Evolutionary conservation across 2,113 vertebrate genomes (phyloP).

Genomic region (Ammodytes marinus): DNA sequence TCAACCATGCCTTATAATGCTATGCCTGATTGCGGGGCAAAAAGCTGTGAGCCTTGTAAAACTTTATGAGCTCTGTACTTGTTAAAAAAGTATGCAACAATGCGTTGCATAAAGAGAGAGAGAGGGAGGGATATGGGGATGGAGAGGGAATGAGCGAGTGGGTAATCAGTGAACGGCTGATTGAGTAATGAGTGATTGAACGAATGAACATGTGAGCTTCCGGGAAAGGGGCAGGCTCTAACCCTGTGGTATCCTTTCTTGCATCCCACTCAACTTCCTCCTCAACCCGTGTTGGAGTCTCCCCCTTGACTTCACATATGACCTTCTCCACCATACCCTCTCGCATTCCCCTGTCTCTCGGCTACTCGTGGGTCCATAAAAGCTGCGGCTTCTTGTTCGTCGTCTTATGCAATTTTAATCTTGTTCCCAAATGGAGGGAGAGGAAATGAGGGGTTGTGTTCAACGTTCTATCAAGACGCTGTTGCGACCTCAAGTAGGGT

Average conservation of each 20-base stretch:
- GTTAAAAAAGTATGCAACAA: constrained; percentile 49
- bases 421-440: not conserved
- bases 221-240: not conserved
- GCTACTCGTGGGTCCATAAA: constrained; percentile 38
- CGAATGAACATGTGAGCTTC: constrained; percentile 7
- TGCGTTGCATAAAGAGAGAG: constrained; percentile 8
- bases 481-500: constrained; percentile 5
- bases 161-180: constrained; percentile 27
- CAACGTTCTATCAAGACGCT: constrained; percentile 1
- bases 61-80: constrained; percentile 42
- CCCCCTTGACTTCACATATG: constrained; percentile 29
- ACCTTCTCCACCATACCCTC: constrained; percentile 14
- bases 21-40: constrained; percentile 42
- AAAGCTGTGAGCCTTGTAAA: constrained; percentile 55
- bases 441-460: constrained; percentile 19
- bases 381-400: constrained; percentile 36
- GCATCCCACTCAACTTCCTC: constrained; percentile 6
- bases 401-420: constrained; percentile 59
- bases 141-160: not conserved
- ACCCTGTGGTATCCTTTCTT: not conserved
- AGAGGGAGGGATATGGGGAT: not conserved
- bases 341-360: constrained; percentile 12
- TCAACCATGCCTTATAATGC: constrained; percentile 43
- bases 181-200: constrained; percentile 33
- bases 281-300: not conserved